Percentiles rank a stretch among this genome's conserved stretches.
Evolutionary conservation across 2,888 invertebrate genomes (phyloP).

Genomic region (Aradus depressus): DNA sequence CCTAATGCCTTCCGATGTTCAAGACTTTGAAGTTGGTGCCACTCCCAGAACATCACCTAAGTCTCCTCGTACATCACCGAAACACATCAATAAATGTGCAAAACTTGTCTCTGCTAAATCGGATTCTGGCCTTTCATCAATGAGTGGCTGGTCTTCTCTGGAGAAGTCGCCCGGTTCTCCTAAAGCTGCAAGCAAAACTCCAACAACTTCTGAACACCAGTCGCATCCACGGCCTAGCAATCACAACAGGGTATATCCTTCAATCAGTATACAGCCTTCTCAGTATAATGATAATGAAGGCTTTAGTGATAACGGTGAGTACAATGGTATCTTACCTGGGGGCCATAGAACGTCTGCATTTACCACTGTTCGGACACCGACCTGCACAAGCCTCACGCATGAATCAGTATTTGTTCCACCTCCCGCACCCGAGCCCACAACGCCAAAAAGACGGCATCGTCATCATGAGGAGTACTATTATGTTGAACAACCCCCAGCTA

Average conservation of each 20-base stretch:
- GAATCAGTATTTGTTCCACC: constrained; percentile 29
- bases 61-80: constrained; percentile 60
- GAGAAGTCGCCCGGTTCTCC: constrained; percentile 78
- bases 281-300: constrained; percentile 17
- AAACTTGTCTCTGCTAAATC: constrained; percentile 66
- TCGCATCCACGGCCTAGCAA: constrained; percentile 24
- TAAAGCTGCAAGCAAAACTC: constrained; percentile 40
- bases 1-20: constrained; percentile 20
- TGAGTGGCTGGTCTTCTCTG: constrained; percentile 76
- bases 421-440: constrained; percentile 32
- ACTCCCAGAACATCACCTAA: constrained; percentile 58
- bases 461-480: constrained; percentile 39
- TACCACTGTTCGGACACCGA: constrained; percentile 41
- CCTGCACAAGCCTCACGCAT: constrained; percentile 15
- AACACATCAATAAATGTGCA: constrained; percentile 48
- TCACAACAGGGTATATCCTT: constrained; percentile 14
- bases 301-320: constrained; percentile 24
- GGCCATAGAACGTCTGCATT: constrained; percentile 45
- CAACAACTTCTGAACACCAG: constrained; percentile 23
- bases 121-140: constrained; percentile 74
- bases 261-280: constrained; percentile 22
- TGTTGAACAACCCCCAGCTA: constrained; percentile 51
- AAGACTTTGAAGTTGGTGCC: constrained; percentile 40
- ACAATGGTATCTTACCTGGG: constrained; percentile 29
- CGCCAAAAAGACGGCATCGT: constrained; percentile 34